Conservation (phyloP, 2,797 vertebrate species). For the Syndactyla subalaris region DNA sequence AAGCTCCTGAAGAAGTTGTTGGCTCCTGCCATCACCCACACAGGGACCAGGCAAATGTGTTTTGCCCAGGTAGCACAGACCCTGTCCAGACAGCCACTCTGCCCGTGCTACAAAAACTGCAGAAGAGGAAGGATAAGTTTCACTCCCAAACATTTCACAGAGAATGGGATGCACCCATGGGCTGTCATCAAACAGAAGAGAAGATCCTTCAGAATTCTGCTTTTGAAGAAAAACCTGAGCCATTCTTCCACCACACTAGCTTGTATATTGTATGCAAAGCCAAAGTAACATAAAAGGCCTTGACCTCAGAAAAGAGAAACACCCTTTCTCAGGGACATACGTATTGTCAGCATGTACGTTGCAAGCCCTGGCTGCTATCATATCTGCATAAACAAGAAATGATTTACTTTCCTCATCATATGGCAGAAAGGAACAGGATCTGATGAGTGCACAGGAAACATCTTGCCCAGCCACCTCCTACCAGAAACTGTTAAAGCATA, state of each 20-base stretch:
- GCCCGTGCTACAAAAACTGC: background rate
- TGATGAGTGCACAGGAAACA: slow-evolving; percentile 71
- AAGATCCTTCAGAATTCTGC: background rate
- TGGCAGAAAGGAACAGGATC: slow-evolving; percentile 34
- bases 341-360: background rate
- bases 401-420: background rate
- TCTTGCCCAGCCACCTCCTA: slow-evolving; percentile 57
- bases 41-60: rapidly evolving
- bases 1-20: background rate
- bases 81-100: background rate
- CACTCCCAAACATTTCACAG: background rate
- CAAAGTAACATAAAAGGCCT: background rate
- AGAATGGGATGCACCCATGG: rapidly evolving
- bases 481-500: background rate
- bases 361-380: background rate
- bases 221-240: background rate
- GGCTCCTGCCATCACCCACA: background rate
- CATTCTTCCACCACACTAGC: background rate
- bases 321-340: background rate
- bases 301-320: slow-evolving; percentile 49
- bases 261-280: background rate
- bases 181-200: rapidly evolving
- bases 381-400: slow-evolving; percentile 35
- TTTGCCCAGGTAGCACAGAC: background rate
- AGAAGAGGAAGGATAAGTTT: background rate